Conservation (phyloP, 1,140 invertebrate genomes). For the Micrasema longulum region DNA sequence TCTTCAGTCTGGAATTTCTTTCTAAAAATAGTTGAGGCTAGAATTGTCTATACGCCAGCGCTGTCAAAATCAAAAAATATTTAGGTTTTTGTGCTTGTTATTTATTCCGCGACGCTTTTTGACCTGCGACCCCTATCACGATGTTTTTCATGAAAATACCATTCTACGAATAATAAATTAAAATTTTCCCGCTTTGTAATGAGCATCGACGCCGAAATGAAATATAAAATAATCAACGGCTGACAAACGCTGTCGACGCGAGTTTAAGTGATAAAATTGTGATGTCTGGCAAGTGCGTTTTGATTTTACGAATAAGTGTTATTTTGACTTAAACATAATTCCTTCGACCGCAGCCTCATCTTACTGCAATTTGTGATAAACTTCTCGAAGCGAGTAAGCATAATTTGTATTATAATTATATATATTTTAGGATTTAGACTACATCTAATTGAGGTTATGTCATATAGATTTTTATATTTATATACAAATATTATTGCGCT, state of each 20-base stretch:
- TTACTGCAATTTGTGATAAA: too few species aligned
- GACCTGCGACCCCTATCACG: constrained; percentile 14
- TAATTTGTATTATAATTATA: too few species aligned
- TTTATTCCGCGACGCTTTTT: constrained; percentile 4
- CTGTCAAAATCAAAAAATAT: constrained; percentile 24
- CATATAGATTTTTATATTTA: too few species aligned
- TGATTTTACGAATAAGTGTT: not conserved
- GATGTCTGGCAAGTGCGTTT: constrained; percentile 8
- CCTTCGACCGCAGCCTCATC: too few species aligned
- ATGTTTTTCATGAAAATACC: constrained; percentile 31
- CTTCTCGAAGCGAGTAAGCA: too few species aligned
- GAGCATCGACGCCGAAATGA: constrained; percentile 3
- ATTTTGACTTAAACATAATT: not conserved
- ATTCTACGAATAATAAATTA: constrained; percentile 35
- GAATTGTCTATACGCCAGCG: not conserved
- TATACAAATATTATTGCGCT: too few species aligned
- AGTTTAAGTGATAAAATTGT: not conserved
- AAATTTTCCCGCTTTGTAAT: constrained; percentile 22
- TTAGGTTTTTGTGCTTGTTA: not conserved
- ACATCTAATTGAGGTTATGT: too few species aligned
- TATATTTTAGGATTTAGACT: too few species aligned
- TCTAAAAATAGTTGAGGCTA: too few species aligned
- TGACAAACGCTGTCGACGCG: too few species aligned
- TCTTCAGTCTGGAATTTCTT: too few species aligned
- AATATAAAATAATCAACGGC: too few species aligned